Evolutionary conservation across 2,888 invertebrate genomes (phyloP), one percentile per base, ranked within the genome.

Genomic region (Hololepta plana): DNA sequence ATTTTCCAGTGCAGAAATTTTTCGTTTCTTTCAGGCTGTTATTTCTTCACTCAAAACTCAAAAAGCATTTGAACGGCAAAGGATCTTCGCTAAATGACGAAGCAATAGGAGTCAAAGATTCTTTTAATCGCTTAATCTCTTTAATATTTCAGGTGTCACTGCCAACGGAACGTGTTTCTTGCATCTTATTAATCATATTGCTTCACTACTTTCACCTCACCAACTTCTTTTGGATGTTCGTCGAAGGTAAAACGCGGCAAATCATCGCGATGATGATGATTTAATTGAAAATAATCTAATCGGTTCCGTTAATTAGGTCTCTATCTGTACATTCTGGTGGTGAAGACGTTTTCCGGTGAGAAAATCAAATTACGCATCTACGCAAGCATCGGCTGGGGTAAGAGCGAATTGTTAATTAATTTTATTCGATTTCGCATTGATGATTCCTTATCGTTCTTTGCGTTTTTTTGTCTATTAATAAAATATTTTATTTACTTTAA

Each of bases 141-240:
- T 11, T 19, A 5, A 28, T n/a, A 13, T 33, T 45, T 4, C 36
- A 46, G 46, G 38, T 41, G 24, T 42, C 41, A 5, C 32, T 45
- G 10, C 39, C 45, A 24, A 37, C 39, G 4, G 43, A 43, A 26
- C 39, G 40, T 30, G 37, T 39, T 4, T 68, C 72, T 24, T 81
- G 81, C 52, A 67, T 77, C 44, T 59, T 72, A 24, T 58, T 80
- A 35, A 69, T 76, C 33, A 70, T 81, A 29, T 60, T 84, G 27
- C 72, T 84, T 45, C 82, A 85, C 51, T 91, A 88, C 54, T 81
- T 85, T 45, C 81, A 84, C 46, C 62, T 85, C 42, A 87, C 90
- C 9, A 90, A 87, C 53, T 91, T 90, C 62, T 91, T 88, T 58
- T 93, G 91, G 91, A 93, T 93, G 91, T 75, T 91, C 43, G 85